Evolutionary conservation across 2,888 invertebrate genomes (phyloP).

Genomic region (Lasioglossum figueresi): DNA sequence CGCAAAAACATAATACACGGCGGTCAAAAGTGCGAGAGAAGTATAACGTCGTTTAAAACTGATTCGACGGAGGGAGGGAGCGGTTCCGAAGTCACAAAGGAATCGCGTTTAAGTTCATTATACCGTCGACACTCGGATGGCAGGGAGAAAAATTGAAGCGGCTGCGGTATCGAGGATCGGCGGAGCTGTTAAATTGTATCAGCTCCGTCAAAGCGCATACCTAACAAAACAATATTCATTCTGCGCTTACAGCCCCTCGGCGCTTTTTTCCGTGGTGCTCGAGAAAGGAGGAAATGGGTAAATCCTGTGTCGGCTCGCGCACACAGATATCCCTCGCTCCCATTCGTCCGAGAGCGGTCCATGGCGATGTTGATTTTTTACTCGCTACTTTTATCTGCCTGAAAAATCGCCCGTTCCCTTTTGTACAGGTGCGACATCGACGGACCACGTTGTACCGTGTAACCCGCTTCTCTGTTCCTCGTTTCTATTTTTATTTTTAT

Average conservation of each 20-base stretch:
- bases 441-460: constrained; percentile 39
- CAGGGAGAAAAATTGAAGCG: neutral
- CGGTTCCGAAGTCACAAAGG: neutral
- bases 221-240: constrained; percentile 58
- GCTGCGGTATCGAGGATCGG: neutral
- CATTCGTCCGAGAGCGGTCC: constrained; percentile 54
- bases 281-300: constrained; percentile 60
- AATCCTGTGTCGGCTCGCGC: constrained; percentile 57
- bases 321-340: constrained; percentile 58
- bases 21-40: neutral
- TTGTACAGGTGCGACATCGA: constrained; percentile 60
- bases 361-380: constrained; percentile 68
- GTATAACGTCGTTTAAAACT: neutral
- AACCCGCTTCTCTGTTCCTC: constrained; percentile 36
- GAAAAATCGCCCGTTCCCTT: constrained; percentile 68
- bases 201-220: constrained; percentile 11
- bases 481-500: neutral
- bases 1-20: neutral
- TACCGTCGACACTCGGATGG: neutral
- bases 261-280: constrained; percentile 35
- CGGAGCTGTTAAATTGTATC: constrained; percentile 33
- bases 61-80: neutral
- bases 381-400: constrained; percentile 67
- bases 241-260: constrained; percentile 15
- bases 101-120: neutral